phyloP scores from a whole-genome alignment of 1,140 invertebrate species.

The Papilio aristodemus region DNA sequence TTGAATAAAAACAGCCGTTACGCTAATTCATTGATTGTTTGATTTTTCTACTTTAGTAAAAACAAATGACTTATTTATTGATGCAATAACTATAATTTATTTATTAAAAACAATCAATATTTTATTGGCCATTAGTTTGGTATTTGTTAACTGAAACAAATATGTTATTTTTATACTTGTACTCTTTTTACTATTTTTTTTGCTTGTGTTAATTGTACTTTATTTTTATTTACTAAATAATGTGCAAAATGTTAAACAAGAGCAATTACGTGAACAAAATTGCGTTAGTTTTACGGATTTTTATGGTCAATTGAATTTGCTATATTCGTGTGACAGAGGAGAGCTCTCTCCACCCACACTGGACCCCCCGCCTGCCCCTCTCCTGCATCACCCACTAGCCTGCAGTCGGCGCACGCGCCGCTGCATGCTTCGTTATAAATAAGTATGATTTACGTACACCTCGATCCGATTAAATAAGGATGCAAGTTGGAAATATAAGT shows the following conservation, averaged over 20 bases:
- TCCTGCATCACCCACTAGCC: not conserved
- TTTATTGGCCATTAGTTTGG: too few relatives aligned
- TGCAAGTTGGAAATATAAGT: conserved; percentile 34
- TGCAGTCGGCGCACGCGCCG: conserved; percentile 49
- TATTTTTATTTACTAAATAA: not conserved
- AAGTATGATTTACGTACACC: conserved; percentile 54
- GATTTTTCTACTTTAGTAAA: too few relatives aligned
- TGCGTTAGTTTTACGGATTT: not conserved
- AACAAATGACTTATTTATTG: too few relatives aligned
- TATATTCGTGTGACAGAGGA: not conserved
- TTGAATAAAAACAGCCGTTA: too few relatives aligned
- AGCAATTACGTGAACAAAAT: not conserved
- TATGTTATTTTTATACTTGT: too few relatives aligned
- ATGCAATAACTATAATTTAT: too few relatives aligned
- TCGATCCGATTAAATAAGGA: conserved; percentile 24
- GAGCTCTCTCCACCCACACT: not conserved
- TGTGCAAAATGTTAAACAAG: not conserved
- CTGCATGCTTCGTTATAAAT: conserved; percentile 63
- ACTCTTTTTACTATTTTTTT: too few relatives aligned
- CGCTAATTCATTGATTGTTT: too few relatives aligned
- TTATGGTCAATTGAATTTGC: not conserved
- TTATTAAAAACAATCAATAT: too few relatives aligned
- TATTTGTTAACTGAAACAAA: too few relatives aligned
- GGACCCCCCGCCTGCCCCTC: not conserved
- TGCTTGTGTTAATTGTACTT: not conserved